Evolutionary conservation across 2,113 vertebrate genomes (phyloP).

Genomic region (Hemiscyllium ocellatum): DNA sequence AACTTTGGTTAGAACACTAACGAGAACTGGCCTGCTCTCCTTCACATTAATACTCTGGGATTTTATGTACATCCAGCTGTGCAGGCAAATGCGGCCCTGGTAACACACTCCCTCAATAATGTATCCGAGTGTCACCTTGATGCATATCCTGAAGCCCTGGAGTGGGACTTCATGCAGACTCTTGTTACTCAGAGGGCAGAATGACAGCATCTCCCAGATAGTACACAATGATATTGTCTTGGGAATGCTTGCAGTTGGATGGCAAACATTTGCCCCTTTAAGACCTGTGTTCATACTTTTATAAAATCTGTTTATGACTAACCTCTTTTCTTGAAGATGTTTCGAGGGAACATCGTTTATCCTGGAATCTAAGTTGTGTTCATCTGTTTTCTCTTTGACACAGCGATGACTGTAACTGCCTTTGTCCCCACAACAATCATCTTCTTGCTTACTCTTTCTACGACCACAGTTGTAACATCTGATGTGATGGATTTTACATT

Average conservation of each 20-base stretch:
- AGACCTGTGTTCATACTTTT: background rate
- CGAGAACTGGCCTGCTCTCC: too few species aligned
- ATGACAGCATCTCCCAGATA: background rate
- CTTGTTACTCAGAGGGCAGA: background rate
- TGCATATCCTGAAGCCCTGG: too few species aligned
- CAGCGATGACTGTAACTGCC: background rate
- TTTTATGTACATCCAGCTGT: too few species aligned
- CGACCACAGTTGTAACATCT: constrained; percentile 20
- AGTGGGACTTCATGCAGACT: too few species aligned
- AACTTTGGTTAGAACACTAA: too few species aligned
- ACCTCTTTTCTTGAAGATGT: constrained; percentile 22
- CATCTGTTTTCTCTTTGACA: background rate
- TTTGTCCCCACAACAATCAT: background rate
- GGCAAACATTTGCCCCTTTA: background rate
- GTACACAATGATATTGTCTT: background rate
- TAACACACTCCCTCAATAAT: too few species aligned
- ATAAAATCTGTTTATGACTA: background rate
- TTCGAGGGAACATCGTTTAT: background rate
- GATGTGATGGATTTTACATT: background rate
- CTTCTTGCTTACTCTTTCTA: background rate
- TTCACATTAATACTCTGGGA: too few species aligned
- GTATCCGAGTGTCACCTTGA: too few species aligned
- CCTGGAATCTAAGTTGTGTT: constrained; percentile 13
- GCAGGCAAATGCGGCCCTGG: too few species aligned
- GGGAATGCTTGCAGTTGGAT: background rate